Evolutionary conservation across 1,140 invertebrate genomes (phyloP).

Genomic region (Caenorhabditis brenneri): DNA sequence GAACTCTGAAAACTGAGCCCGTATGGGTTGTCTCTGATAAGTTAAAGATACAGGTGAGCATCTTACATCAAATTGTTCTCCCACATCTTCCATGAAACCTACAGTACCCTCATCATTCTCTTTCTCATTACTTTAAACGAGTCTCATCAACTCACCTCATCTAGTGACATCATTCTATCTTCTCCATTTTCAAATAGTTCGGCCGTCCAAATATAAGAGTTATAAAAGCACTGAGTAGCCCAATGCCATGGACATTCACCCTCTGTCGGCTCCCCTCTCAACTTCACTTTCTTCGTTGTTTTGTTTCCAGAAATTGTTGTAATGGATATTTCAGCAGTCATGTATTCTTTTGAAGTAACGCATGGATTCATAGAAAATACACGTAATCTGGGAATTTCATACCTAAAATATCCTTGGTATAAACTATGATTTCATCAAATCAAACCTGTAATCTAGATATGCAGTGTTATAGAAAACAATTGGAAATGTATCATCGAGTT

Average conservation of each 20-base stretch:
- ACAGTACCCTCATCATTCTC: no score
- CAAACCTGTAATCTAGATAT: not conserved
- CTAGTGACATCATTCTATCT: not conserved
- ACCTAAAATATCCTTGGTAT: not conserved
- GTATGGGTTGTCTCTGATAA: no score
- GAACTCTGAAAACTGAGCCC: no score
- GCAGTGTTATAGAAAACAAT: constrained; percentile 25
- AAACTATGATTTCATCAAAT: not conserved
- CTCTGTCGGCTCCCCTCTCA: constrained; percentile 9
- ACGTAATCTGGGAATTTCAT: not conserved
- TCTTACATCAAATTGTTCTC: no score
- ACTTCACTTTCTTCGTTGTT: not conserved
- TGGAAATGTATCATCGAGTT: constrained; percentile 3
- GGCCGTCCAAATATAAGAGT: constrained; percentile 9
- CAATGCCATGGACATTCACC: constrained; percentile 20
- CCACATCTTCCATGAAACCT: no score
- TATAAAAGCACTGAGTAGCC: constrained; percentile 21
- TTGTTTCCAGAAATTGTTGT: not conserved
- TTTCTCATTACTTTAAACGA: no score
- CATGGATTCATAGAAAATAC: constrained; percentile 28
- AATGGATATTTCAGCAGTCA: not conserved
- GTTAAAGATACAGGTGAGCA: no score
- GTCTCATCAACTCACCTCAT: no score
- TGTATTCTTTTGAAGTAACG: not conserved
- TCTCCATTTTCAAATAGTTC: not conserved